Base-by-base conservation (phyloP, 2,113 vertebrate species). In the Odocoileus hemionus region DNA sequence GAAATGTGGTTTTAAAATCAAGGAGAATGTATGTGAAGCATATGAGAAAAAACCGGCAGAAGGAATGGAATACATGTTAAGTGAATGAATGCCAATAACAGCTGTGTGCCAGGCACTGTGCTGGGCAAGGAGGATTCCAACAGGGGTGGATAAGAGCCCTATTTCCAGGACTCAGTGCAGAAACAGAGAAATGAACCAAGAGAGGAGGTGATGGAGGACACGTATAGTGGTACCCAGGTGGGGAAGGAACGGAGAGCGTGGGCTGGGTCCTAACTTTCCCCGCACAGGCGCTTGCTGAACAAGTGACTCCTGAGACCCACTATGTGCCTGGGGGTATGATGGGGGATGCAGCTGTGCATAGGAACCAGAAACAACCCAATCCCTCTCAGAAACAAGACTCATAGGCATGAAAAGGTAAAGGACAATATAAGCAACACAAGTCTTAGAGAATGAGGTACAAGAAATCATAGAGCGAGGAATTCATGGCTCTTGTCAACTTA, bases 1-100 rank as follows among this genome's bases (percentile, higher is more conserved):
- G 83, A 87, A 36, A n/a, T 74, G 11, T 39, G 19, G 14, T 30
- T 86, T 94, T 67, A 89, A 94, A 74, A 58, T 30, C 61, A 88
- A 55, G 87, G 45, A 92, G 50, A 89, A 70, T 61, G 14, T 25
- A 7, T 50, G 25, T 11, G 64, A 70, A 84, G 12, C 15, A 23
- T 67, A 3, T 15, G 60, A 74, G 76, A 57, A 14, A 33, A 13
- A 61, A 39, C 16, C 6, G 15, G 54, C 13, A 43, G 87, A 70
- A 92, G 93, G 54, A 79, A 30, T 47, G 19, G 25, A 36, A 90
- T 70, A 9, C 25, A 0, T 12, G 36, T 47, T 43, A 39, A 39
- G 74, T 14, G 67, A 79, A 17, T 26, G 58, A 57, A 52, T 14
- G 58, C 23, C 28, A 45, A 14, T 0, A n/a, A 36, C 60, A 60